Percentiles rank a stretch among this genome's conserved stretches.
These are phyloP conservation scores for Proctacanthus coquilletti DNA, from an alignment of 1,140 invertebrate species.

Conservation along the genomic window DNA sequence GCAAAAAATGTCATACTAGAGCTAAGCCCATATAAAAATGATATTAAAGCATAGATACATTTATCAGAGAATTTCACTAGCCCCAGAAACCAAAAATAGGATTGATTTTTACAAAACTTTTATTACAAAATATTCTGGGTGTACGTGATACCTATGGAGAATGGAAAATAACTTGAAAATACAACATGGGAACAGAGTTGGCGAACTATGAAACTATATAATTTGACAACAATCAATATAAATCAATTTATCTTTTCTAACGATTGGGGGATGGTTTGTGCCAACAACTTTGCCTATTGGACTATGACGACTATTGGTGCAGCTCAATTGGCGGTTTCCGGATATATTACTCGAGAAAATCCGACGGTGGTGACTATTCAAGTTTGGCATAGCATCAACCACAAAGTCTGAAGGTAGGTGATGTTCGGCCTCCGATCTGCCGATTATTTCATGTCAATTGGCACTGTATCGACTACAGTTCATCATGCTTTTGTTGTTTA, in stretches of 20 bases:
- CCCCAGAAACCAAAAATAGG: too few relatives aligned
- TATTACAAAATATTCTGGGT: too few relatives aligned
- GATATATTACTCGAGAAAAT: not conserved
- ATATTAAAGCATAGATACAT: too few relatives aligned
- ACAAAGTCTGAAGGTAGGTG: not conserved
- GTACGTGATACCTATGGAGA: too few relatives aligned
- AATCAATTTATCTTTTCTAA: not conserved
- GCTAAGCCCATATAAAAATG: too few relatives aligned
- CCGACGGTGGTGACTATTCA: not conserved
- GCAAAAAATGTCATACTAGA: too few relatives aligned
- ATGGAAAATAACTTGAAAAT: too few relatives aligned
- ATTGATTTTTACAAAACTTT: too few relatives aligned
- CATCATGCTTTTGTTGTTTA: not conserved
- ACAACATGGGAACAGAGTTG: too few relatives aligned
- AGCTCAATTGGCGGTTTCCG: not conserved
- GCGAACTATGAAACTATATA: too few relatives aligned
- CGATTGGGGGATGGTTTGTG: not conserved
- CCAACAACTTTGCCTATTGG: not conserved
- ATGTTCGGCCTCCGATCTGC: not conserved
- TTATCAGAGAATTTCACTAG: too few relatives aligned
- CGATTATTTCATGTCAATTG: not conserved
- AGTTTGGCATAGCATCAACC: not conserved
- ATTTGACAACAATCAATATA: slow-evolving; percentile 1
- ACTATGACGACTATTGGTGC: not conserved
- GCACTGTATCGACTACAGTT: not conserved